Evolutionary conservation across 1,140 invertebrate species (phyloP), one percentile per base, ranked within the genome.

Genomic region (Scaptomyza hsui): DNA sequence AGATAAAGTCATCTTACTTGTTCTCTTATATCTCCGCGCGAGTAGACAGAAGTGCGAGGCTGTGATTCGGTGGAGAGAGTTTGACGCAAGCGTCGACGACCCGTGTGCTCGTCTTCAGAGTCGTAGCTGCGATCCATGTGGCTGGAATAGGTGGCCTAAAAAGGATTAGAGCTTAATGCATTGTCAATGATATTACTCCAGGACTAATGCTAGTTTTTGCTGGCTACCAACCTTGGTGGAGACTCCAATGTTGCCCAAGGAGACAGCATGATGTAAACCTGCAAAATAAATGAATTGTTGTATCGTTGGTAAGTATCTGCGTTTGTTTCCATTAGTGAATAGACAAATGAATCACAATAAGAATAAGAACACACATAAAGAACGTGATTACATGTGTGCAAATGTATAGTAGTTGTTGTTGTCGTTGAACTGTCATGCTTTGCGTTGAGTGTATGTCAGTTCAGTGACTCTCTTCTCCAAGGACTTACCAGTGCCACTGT

Each of bases 21-120:
- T 82, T 97, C 96, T 37, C 95, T 92, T 69, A 97, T 96, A 90
- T 97, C 97, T 92, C 97, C 96, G 78, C 97, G 95, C 19, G 96
- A 97, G 92, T 98, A 98, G 72, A 97, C 93, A 26, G 95, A 96
- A 55, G 94, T 93, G 80, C 92, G 89, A 49, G 89, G 88, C 72
- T 91, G 74, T 91, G 91, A 77, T 92, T 92, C 92, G 85, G 92
- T 92, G 89, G 91, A 92, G 86, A 90, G 92, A 82, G 92, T 89
- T 78, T 92, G 92, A 89, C 93, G 92, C 92, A 92, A 92, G 90
- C 91, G 92, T 81, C 92, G 92, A 90, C 92, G 93, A 78, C 93
- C 92, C 91, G 93, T 93, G 92, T 93, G 94, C 88, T 95, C 94
- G 93, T 95, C 94, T 90, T 95, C 94, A 63, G 94, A 95, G 89